These are phyloP conservation scores for Cavia porcellus DNA, from an alignment of 2,113 vertebrate genomes.

Conservation along the genomic window DNA sequence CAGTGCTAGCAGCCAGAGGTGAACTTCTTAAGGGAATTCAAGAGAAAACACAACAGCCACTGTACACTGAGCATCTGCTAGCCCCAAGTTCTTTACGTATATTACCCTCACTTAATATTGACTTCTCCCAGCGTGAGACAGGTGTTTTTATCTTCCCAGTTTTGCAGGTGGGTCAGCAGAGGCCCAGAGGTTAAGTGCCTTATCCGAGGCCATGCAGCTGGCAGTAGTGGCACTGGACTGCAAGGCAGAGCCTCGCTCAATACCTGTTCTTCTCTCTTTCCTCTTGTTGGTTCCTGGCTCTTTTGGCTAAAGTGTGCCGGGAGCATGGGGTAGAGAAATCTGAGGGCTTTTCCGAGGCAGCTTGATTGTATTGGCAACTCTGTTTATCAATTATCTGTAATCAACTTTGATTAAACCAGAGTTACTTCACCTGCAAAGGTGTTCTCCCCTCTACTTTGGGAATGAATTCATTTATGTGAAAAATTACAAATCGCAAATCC, in stretches of 20 bases:
- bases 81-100: not conserved
- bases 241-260: not conserved
- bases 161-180: not conserved
- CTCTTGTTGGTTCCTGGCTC: not conserved
- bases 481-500: not conserved
- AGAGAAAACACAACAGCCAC: not conserved
- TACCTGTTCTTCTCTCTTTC: not conserved
- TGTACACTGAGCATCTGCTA: not conserved
- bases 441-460: constrained; percentile 18
- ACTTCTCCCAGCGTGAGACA: not conserved
- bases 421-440: not conserved
- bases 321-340: not conserved
- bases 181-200: not conserved
- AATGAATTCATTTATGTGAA: constrained; percentile 50
- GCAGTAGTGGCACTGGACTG: fast-evolving
- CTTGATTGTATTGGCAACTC: not conserved
- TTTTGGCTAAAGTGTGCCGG: not conserved
- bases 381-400: not conserved
- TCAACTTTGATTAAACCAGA: not conserved
- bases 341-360: not conserved
- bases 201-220: not conserved
- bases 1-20: not conserved
- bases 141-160: not conserved
- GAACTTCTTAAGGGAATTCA: not conserved
- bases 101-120: not conserved